Conservation (phyloP, 2,888 invertebrate genomes). For the Lasioglossum calceatum region DNA sequence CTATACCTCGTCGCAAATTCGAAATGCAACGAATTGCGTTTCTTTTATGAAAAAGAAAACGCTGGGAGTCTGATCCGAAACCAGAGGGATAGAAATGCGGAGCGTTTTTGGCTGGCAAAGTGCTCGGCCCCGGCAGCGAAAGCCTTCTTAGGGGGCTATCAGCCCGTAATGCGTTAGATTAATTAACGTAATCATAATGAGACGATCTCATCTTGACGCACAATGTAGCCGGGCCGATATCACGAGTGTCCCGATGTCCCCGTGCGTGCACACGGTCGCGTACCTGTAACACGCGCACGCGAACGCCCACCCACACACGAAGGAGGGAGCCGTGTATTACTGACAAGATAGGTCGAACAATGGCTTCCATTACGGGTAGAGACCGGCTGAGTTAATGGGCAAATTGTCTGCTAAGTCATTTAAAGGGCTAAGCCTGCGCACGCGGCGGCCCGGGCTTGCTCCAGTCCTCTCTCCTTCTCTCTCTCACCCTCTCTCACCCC, state of each 20-base stretch:
- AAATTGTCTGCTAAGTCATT: conserved; percentile 82
- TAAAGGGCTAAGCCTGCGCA: conserved; percentile 78
- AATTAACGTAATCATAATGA: conserved; percentile 82
- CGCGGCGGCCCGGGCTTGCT: conserved; percentile 65
- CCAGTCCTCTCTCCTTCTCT: conserved; percentile 47
- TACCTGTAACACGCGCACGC: conserved; percentile 70
- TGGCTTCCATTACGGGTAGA: conserved; percentile 81
- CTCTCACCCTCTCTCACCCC: neutral
- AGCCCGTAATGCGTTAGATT: conserved; percentile 76
- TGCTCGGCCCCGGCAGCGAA: neutral
- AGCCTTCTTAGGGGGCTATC: conserved; percentile 63
- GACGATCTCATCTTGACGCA: conserved; percentile 81
- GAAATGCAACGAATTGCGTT: neutral
- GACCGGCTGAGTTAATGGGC: conserved; percentile 80
- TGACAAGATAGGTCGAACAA: conserved; percentile 82
- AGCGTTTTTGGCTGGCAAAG: neutral
- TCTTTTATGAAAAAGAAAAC: neutral
- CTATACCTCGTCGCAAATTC: neutral
- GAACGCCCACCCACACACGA: conserved; percentile 48
- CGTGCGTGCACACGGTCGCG: conserved; percentile 67
- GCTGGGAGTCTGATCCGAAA: neutral
- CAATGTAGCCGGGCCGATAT: conserved; percentile 80
- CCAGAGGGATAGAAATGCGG: neutral
- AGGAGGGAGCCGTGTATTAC: conserved; percentile 73
- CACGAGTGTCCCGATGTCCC: conserved; percentile 73